Percentiles rank a stretch among this genome's conserved stretches.
These are phyloP conservation scores for Sycobia sp. DNA, from an alignment of 1,140 invertebrate species.

Conservation along the genomic window DNA sequence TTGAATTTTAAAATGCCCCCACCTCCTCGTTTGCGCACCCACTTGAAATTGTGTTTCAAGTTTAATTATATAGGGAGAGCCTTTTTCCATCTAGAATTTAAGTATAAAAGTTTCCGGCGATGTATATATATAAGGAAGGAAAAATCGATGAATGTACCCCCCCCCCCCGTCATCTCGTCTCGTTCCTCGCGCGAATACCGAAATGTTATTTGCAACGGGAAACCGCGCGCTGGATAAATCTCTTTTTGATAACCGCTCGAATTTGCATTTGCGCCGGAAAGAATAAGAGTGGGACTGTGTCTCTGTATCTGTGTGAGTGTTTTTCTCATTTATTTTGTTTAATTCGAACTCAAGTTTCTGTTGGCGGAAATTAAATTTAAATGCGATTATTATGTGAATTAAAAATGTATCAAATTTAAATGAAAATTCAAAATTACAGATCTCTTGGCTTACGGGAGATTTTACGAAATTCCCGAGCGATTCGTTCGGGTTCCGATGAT, in stretches of 20 bases:
- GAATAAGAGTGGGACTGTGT: too few species aligned
- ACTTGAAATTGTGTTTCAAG: constrained; percentile 1
- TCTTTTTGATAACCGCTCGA: constrained; percentile 5
- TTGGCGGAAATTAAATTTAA: not conserved
- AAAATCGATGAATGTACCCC: constrained; percentile 5
- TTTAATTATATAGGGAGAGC: constrained; percentile 10
- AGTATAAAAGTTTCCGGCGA: constrained; percentile 8
- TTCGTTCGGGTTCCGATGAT: too few species aligned
- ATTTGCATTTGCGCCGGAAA: not conserved
- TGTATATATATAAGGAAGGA: too few species aligned
- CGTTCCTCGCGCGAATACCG: too few species aligned
- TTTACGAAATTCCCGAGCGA: too few species aligned
- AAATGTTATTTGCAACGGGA: not conserved
- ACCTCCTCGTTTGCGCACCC: too few species aligned
- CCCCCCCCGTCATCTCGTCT: not conserved
- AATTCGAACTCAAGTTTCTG: constrained; percentile 4
- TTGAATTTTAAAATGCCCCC: constrained; percentile 14
- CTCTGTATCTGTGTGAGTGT: too few species aligned
- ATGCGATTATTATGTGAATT: constrained; percentile 4
- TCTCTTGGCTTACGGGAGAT: too few species aligned
- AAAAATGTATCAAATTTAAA: not conserved
- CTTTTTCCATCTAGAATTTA: constrained; percentile 10
- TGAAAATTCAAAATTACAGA: not conserved
- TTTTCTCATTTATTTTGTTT: too few species aligned
- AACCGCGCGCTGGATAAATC: not conserved